These are phyloP conservation scores for Halichoerus grypus DNA, from an alignment of 2,113 vertebrate species.

Conservation along the genomic window DNA sequence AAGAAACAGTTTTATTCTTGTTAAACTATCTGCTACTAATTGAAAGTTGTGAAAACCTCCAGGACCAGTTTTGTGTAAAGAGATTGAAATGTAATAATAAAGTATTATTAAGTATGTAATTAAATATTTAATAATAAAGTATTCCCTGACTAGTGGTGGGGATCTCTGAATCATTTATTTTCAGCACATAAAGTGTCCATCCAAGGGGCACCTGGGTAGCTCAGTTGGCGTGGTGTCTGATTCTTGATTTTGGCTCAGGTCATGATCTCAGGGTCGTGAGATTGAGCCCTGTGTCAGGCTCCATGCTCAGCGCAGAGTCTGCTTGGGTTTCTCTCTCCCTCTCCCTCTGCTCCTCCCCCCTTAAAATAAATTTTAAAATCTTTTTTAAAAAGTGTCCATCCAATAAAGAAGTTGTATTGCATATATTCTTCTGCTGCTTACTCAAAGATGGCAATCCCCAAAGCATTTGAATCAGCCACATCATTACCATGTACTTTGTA, in stretches of 20 bases:
- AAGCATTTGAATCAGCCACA: background rate
- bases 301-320: background rate
- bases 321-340: background rate
- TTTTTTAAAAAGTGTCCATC: background rate
- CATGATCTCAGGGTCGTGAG: background rate
- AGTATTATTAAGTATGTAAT: no score
- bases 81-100: background rate
- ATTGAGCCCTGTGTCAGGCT: background rate
- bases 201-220: background rate
- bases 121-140: no score
- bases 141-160: background rate
- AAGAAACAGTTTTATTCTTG: background rate
- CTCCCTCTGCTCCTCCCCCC: no score
- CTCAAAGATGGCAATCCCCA: background rate
- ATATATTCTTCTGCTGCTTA: background rate
- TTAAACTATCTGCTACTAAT: background rate
- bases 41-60: constrained; percentile 4
- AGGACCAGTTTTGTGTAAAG: background rate
- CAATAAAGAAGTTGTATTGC: background rate
- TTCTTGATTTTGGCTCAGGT: background rate
- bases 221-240: background rate
- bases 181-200: background rate
- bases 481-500: background rate
- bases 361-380: background rate
- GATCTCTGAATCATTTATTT: constrained; percentile 12